Base-by-base conservation (phyloP, 2,113 vertebrate genomes). In the Zosterops hypoxanthus region DNA sequence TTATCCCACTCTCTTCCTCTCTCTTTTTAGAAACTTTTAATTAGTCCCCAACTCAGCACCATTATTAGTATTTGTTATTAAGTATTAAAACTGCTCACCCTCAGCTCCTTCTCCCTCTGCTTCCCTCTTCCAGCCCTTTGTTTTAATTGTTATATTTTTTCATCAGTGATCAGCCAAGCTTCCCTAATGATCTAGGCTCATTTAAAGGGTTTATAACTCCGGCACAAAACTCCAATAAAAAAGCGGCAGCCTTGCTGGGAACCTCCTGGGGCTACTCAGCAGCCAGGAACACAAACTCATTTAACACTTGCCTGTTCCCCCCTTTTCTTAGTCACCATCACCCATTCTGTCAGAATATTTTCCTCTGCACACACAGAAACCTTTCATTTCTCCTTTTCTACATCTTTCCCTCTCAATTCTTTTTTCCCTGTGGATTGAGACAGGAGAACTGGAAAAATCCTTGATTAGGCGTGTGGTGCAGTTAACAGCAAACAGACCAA, bases 91-190 rank as follows among this genome's bases (percentile, higher is more conserved):
- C 57, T 8, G 33, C 92, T 97, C 94, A 86, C 92, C 83, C 64
- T 63, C 82, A 85, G 82, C 88, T 96, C 91, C 71, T 53, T 95
- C 97, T 95, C 91, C 83, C 90, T 65, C 56, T 55, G 79, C 93
- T 94, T 91, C 78, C 78, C 33, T 87, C 71, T 96, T 94, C 44
- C 92, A 92, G 75, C 82, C 96, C 89, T 95, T 98, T 94, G 88
- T 97, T 98, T 98, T 97, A 98, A 98, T 98, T 98, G 97, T 98
- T 97, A 95, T 95, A 97, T 98, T 98, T 98, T 97, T 98, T 97
- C 97, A 97, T 97, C 97, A 98, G 97, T 97, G 97, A 98, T 98
- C 97, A 98, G 97, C 97, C 70, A 89, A 97, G 98, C 97, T 98
- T 98, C 94, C 84, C 98, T 98, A 98, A 98, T 98, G 97, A 98